A percentile compares a stretch with the other conserved stretches of the same genome.
Evolutionary conservation across 2,797 vertebrate species (phyloP).

Genomic region (Microctenopoma stevenorrisi): DNA sequence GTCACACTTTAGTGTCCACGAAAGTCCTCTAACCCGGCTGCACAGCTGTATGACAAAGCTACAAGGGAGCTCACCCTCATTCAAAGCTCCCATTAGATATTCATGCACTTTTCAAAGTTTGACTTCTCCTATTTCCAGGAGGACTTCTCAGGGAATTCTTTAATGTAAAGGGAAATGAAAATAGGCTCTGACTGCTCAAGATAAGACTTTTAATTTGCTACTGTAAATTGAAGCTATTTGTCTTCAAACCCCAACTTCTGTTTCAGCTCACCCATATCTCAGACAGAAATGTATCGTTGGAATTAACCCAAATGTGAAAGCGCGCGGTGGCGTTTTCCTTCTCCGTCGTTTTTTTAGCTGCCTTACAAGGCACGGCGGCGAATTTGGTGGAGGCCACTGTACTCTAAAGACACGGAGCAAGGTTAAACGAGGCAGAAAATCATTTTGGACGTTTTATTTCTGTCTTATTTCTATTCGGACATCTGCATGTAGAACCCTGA

Average conservation of each 20-base stretch:
- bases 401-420: constrained; percentile 46
- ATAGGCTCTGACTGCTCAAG: constrained; percentile 70
- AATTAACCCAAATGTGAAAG: constrained; percentile 68
- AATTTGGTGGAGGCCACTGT: constrained; percentile 40
- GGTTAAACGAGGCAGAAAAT: constrained; percentile 25
- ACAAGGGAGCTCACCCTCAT: constrained; percentile 23
- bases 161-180: constrained; percentile 78
- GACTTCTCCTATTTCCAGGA: constrained; percentile 62
- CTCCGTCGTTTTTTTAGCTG: background rate
- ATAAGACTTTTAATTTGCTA: constrained; percentile 82
- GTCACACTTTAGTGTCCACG: constrained; percentile 12
- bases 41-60: constrained; percentile 28
- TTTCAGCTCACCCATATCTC: constrained; percentile 72
- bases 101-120: constrained; percentile 66
- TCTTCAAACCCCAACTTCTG: constrained; percentile 78
- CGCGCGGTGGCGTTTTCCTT: constrained; percentile 13
- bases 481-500: background rate
- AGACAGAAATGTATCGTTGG: constrained; percentile 71
- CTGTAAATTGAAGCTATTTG: constrained; percentile 83
- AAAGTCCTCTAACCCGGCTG: constrained; percentile 30
- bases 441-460: constrained; percentile 5
- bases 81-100: constrained; percentile 71
- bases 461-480: background rate
- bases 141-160: constrained; percentile 70
- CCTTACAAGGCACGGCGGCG: constrained; percentile 63